phyloP scores from a whole-genome alignment of 2,797 vertebrate genomes.

The Mus minutoides region DNA sequence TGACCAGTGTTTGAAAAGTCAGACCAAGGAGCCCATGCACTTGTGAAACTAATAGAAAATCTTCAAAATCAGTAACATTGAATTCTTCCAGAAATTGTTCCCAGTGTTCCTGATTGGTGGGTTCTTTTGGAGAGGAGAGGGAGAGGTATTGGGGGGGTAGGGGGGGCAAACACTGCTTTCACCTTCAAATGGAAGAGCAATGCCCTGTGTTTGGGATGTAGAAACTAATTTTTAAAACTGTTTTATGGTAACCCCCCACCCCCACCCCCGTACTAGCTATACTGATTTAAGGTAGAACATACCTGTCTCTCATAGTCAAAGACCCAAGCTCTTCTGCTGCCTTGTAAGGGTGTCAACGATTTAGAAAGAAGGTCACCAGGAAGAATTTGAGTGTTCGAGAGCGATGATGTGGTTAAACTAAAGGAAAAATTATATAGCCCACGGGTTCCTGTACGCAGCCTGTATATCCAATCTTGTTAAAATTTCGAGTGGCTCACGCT shows the following conservation, averaged over 20 bases:
- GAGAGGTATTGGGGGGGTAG: too few species aligned
- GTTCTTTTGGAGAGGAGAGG: neutral
- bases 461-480: neutral
- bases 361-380: neutral
- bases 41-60: neutral
- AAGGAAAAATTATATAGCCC: neutral
- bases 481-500: neutral
- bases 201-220: slow-evolving; percentile 28
- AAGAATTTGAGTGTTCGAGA: neutral
- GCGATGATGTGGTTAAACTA: neutral
- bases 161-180: neutral
- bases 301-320: neutral
- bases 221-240: neutral
- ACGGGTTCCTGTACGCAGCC: neutral
- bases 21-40: neutral
- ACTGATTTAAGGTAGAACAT: neutral
- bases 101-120: neutral
- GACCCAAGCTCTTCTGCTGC: neutral
- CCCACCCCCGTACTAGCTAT: neutral
- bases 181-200: neutral
- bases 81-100: slow-evolving; percentile 26
- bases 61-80: neutral
- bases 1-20: slow-evolving; percentile 23
- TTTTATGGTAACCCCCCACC: neutral
- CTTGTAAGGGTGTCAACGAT: neutral